Percentiles rank a stretch among this genome's conserved stretches.
These are phyloP conservation scores for Apotomis turbidana DNA, from an alignment of 2,888 invertebrate species.

Conservation along the genomic window DNA sequence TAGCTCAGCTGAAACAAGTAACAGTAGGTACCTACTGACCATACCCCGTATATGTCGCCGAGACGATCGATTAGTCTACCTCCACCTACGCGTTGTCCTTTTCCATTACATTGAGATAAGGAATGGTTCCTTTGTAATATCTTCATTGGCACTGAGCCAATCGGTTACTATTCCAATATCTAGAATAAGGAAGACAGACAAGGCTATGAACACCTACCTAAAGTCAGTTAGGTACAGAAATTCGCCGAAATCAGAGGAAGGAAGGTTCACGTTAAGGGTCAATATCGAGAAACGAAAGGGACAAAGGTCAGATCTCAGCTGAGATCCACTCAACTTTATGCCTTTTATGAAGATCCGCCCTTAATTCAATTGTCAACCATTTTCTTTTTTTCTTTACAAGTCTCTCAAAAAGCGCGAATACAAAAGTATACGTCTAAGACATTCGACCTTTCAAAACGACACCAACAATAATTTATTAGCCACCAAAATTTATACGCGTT, in stretches of 20 bases:
- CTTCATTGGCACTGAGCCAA: constrained; percentile 10
- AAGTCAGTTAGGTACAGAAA: constrained; percentile 5
- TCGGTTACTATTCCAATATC: neutral
- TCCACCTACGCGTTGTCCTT: neutral
- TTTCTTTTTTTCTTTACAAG: neutral
- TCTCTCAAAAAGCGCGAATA: neutral
- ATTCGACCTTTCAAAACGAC: neutral
- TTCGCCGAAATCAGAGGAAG: constrained; percentile 22
- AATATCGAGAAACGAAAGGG: constrained; percentile 14
- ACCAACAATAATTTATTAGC: constrained; percentile 8
- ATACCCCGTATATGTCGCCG: neutral
- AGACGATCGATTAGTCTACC: neutral
- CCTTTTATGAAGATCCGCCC: constrained; percentile 14
- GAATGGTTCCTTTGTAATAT: neutral
- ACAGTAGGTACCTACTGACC: neutral
- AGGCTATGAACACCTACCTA: constrained; percentile 1
- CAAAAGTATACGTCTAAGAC: neutral
- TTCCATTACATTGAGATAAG: neutral
- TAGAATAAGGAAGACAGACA: neutral
- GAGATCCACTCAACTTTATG: constrained; percentile 22
- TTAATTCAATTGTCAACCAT: constrained; percentile 15
- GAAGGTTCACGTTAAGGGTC: constrained; percentile 21
- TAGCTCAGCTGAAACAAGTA: neutral
- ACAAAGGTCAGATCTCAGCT: constrained; percentile 27
- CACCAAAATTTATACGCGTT: constrained; percentile 15